Base-by-base conservation (phyloP, 2,113 vertebrate genomes). In the Pao palembangensis region DNA sequence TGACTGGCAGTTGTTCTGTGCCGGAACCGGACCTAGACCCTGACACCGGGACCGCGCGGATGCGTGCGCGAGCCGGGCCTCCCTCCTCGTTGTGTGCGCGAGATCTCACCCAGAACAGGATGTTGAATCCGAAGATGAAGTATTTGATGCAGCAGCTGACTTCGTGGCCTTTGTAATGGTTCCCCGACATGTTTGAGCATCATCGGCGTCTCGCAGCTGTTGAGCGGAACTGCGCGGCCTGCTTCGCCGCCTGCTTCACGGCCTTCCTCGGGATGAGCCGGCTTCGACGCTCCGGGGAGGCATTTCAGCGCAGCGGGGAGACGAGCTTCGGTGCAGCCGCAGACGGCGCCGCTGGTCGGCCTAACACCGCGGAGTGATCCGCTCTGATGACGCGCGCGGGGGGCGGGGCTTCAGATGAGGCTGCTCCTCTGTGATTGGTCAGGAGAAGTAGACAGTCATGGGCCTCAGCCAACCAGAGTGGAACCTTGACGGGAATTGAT, bases 141-240 rank as follows among this genome's bases (percentile, higher is more conserved):
- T 98, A 98, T 75, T 98, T 98, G 90, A 97, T 98, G 91, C 94
- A 98, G 93, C 96, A 98, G 90, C 96, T 98, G 92, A 98, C 96
- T 92, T 98, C 96, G 58, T 95, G 92, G 75, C 93, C 95, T 85
- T 95, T 96, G 90, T 92, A 98, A 19, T 95, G 93, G 88, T 96
- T 95, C 79, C 95, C 95, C 80, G 94, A 92, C 95, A 97, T 97
- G 88, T 90, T 93, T 85, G 82, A 61, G 66, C 84, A 82, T 82
- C 82, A 18, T 78, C 78, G 2, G 75, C 50, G 51, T 44, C 43
- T 1, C 43, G 16, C 21, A 6, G 21, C 4, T 28, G 21, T 3
- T 1, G 50, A 0, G 21, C 44, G 46, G 20, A 54, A 31, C 62
- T 52, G 28, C 54, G 34, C 83, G 83, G 85, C 85, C 34, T 12